phyloP scores from a whole-genome alignment of 37 sponge, comb jelly and placozoan species.

The Aphrocallistes beatrix region DNA sequence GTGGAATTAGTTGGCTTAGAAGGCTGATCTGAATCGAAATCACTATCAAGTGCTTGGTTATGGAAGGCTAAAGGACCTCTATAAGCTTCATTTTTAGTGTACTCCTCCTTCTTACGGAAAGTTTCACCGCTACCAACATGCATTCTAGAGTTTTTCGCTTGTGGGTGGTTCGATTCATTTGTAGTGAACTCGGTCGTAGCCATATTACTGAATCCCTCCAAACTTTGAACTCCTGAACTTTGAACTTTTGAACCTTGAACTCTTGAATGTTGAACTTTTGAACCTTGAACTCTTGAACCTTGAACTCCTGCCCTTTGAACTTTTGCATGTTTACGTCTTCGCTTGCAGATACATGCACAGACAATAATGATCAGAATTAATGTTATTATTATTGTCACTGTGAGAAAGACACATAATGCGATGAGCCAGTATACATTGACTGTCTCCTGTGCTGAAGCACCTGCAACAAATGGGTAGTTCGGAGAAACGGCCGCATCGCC shows the following conservation, averaged over 20 bases:
- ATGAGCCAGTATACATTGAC: neutral
- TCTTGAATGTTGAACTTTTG: no score
- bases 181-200: neutral
- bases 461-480: neutral
- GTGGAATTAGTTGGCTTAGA: neutral
- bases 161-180: no score
- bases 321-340: neutral
- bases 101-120: no score
- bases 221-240: no score
- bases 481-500: neutral
- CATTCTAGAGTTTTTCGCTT: no score
- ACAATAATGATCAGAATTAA: neutral
- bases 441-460: neutral
- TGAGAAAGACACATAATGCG: neutral
- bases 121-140: no score
- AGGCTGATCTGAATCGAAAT: neutral
- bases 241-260: no score
- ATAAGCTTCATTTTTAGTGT: neutral
- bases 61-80: neutral
- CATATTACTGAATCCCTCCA: neutral
- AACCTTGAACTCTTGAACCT: no score
- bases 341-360: neutral
- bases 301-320: no score
- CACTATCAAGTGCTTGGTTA: neutral
- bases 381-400: neutral